Evolutionary conservation across 2,888 invertebrate genomes (phyloP), one percentile per base, ranked within the genome.

Genomic region (Saturnia japonica): DNA sequence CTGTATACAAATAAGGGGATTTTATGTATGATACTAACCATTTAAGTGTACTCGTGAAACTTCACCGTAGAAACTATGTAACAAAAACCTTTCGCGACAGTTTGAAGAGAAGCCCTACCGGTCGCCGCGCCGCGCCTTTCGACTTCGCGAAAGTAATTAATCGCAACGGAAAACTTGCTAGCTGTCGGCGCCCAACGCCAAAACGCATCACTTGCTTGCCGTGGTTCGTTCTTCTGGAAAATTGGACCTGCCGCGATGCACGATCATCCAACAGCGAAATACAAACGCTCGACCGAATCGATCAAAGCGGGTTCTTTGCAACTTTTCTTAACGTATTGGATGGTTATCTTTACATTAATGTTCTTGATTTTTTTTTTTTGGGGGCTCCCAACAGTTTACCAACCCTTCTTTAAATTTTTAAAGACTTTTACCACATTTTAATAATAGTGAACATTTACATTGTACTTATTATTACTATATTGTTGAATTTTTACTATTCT

Each of bases 101-200:
- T 84, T 62, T 86, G 87, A 88, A 85, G 85, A 77, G 90, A 91
- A 90, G 88, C 90, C 91, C 82, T 87, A 88, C 84, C 82, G 75
- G 81, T 76, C 78, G 81, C 80, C 83, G 84, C n/a, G n/a, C n/a
- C n/a, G n/a, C n/a, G n/a, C n/a, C n/a, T n/a, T 85, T 81, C 84
- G 86, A 86, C 86, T 89, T 86, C 83, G 88, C 85, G 84, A 88
- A 89, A 90, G 90, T 91, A 91, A 91, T 92, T 91, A 91, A 91
- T 91, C 89, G 89, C 85, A 82, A 83, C 77, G 76, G 82, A 79
- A 77, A 77, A 78, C 80, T 82, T 80, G 77, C 85, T 80, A 80
- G 81, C 90, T 89, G 92, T 91, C 93, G 85, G 82, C 89, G 83
- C 93, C 85, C 82, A 89, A 82, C 88, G 92, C 92, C 92, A 85